A percentile compares a stretch with the other conserved stretches of the same genome.
Evolutionary conservation across 2,113 vertebrate species (phyloP).

Genomic region (Cnemophilus loriae): DNA sequence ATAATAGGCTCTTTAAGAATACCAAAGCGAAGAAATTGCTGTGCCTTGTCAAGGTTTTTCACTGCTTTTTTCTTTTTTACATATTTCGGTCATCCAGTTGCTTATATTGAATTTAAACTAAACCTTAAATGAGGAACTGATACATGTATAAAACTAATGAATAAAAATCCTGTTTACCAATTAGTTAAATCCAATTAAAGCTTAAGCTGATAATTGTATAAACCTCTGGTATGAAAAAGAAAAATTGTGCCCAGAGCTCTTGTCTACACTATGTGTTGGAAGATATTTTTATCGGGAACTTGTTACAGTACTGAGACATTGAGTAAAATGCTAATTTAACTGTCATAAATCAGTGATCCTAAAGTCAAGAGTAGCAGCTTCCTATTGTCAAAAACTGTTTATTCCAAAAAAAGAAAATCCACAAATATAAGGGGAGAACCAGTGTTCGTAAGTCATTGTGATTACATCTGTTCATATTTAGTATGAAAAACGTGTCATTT

Average conservation of each 20-base stretch:
- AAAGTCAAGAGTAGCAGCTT: not conserved
- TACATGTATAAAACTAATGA: slow-evolving; percentile 59
- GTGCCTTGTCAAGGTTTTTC: not conserved
- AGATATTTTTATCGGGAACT: not conserved
- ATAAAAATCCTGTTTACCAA: slow-evolving; percentile 68
- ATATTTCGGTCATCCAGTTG: not conserved
- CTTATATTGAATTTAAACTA: slow-evolving; percentile 45
- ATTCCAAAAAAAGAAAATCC: not conserved
- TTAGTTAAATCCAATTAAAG: slow-evolving; percentile 69
- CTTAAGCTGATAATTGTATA: slow-evolving; percentile 64
- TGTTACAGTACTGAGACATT: not conserved
- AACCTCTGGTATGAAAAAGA: slow-evolving; percentile 37
- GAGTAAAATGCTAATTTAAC: not conserved
- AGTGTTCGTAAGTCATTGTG: not conserved
- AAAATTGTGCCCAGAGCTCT: not conserved
- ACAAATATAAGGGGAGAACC: not conserved
- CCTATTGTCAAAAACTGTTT: not conserved
- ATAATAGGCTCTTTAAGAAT: not conserved
- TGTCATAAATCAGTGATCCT: not conserved
- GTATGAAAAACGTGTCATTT: not conserved
- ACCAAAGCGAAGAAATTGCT: not conserved
- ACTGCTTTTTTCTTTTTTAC: not conserved
- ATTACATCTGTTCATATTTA: not conserved
- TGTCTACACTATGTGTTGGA: not conserved
- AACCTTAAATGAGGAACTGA: slow-evolving; percentile 37